A percentile compares a stretch with the other conserved stretches of the same genome.
Evolutionary conservation across 2,888 invertebrate species (phyloP).

Genomic region (Drosophila emarginata): DNA sequence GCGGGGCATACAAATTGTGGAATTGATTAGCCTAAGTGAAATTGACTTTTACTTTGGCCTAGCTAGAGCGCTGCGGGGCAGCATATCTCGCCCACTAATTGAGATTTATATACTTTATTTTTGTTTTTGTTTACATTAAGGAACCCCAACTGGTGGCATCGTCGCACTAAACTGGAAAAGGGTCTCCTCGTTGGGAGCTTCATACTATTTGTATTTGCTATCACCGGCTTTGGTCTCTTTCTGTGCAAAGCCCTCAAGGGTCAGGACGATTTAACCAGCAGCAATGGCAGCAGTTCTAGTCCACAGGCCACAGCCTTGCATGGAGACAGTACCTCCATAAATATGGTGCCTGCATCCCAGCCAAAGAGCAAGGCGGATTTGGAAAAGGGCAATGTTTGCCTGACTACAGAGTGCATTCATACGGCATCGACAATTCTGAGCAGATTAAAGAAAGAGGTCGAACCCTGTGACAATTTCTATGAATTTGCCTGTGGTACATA

Average conservation of each 20-base stretch:
- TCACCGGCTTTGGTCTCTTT: constrained; percentile 83
- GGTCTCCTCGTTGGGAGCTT: constrained; percentile 85
- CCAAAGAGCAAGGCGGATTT: constrained; percentile 59
- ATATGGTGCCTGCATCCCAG: constrained; percentile 66
- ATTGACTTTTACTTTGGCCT: constrained; percentile 37
- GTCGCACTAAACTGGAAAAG: constrained; percentile 88
- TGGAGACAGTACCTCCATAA: constrained; percentile 56
- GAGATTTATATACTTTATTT: constrained; percentile 39
- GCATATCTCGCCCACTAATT: constrained; percentile 29
- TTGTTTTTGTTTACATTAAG: constrained; percentile 79
- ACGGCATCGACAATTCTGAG: constrained; percentile 87
- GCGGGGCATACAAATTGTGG: constrained; percentile 23
- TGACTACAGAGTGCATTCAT: constrained; percentile 90
- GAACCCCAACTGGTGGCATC: constrained; percentile 92
- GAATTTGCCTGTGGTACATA: constrained; percentile 89
- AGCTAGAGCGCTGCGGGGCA: constrained; percentile 15
- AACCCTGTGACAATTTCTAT: constrained; percentile 91
- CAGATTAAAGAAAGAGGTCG: constrained; percentile 86
- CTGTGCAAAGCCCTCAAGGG: constrained; percentile 78
- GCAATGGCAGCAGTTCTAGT: not conserved
- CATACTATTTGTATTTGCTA: constrained; percentile 85
- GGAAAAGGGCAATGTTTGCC: constrained; percentile 84
- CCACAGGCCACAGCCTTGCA: constrained; percentile 74
- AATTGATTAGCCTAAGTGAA: constrained; percentile 54
- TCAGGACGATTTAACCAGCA: not conserved